A percentile compares a stretch with the other conserved stretches of the same genome.
These are phyloP conservation scores for Bungarus multicinctus DNA, from an alignment of 2,113 vertebrate species.

Conservation along the genomic window DNA sequence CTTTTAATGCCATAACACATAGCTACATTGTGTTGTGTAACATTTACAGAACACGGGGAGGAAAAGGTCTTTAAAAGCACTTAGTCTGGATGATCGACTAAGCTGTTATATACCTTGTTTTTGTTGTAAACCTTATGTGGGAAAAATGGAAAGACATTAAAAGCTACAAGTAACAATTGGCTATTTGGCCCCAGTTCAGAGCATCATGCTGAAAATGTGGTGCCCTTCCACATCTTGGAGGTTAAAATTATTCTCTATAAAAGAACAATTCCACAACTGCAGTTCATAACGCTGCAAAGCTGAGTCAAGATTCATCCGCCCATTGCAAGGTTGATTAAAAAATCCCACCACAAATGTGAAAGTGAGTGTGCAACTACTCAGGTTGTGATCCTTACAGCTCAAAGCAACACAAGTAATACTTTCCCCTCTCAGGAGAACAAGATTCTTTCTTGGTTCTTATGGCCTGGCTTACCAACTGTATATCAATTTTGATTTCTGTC, in stretches of 20 bases:
- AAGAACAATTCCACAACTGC: not conserved
- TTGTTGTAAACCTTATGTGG: not conserved
- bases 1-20: not conserved
- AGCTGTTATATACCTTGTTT: not conserved
- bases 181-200: not conserved
- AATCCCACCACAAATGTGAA: not conserved
- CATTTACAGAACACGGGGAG: not conserved
- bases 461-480: not conserved
- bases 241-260: not conserved
- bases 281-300: not conserved
- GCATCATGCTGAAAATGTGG: not conserved
- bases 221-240: not conserved
- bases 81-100: not conserved
- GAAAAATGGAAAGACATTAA: not conserved
- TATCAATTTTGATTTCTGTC: not conserved
- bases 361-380: not conserved
- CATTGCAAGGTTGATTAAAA: constrained; percentile 5
- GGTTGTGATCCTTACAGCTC: not conserved
- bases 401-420: constrained; percentile 4
- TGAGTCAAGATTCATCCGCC: not conserved
- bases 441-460: not conserved
- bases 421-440: not conserved
- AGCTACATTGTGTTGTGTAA: too few species aligned
- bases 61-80: not conserved
- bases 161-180: not conserved